A percentile compares a stretch with the other conserved stretches of the same genome.
Conservation (phyloP, 2,797 vertebrate genomes). For the Neosilurus hyrtlii region DNA sequence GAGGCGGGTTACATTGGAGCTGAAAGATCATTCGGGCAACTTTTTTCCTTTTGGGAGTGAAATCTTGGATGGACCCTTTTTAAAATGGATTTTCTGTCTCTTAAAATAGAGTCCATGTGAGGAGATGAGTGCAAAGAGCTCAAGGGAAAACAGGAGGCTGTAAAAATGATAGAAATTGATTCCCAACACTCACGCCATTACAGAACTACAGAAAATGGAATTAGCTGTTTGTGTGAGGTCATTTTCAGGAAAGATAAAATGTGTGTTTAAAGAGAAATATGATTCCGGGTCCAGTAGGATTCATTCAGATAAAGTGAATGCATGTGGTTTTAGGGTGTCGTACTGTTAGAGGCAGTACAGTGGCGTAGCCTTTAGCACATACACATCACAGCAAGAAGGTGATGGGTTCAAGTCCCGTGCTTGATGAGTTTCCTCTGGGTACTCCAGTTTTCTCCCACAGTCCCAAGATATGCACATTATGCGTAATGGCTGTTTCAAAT, state of each 20-base stretch:
- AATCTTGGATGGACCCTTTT: conserved; percentile 57
- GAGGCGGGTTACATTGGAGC: background rate
- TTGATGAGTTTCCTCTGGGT: too few relatives aligned
- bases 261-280: background rate
- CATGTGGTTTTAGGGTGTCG: background rate
- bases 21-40: background rate
- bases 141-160: conserved; percentile 53
- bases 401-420: too few relatives aligned
- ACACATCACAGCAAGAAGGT: too few relatives aligned
- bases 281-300: conserved; percentile 19
- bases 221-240: background rate
- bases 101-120: conserved; percentile 60
- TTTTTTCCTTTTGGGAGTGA: conserved; percentile 20
- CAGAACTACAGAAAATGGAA: conserved; percentile 42
- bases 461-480: too few relatives aligned
- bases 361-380: too few relatives aligned
- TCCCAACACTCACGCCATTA: conserved; percentile 39
- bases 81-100: conserved; percentile 74
- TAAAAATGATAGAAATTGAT: conserved; percentile 43
- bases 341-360: too few relatives aligned
- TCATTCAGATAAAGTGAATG: background rate
- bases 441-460: too few relatives aligned
- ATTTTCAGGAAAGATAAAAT: background rate
- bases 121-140: conserved; percentile 47
- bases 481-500: too few relatives aligned